A percentile compares a stretch with the other conserved stretches of the same genome.
These are phyloP conservation scores for Eulimnadia texana DNA, from an alignment of 1,140 invertebrate species.

Conservation along the genomic window DNA sequence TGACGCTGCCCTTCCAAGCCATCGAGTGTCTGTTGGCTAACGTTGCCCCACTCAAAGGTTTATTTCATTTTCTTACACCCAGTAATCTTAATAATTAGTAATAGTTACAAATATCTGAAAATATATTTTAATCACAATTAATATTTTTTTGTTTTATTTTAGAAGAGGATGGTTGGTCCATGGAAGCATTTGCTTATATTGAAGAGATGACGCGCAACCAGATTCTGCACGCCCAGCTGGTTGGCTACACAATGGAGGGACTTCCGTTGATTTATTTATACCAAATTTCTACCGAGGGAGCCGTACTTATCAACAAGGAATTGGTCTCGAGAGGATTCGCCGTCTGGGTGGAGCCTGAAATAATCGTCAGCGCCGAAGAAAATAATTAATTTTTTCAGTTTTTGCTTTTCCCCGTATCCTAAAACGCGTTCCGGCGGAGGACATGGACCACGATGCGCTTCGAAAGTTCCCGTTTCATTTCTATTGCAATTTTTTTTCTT, in stretches of 20 bases:
- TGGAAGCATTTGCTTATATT: constrained; percentile 57
- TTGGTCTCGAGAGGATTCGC: constrained; percentile 48
- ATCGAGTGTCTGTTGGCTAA: constrained; percentile 83
- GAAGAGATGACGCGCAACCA: constrained; percentile 58
- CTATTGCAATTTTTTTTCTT: too few relatives aligned
- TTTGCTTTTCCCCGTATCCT: too few relatives aligned
- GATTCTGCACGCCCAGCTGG: constrained; percentile 72
- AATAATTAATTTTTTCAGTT: not conserved
- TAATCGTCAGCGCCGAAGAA: not conserved
- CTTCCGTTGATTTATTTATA: constrained; percentile 64
- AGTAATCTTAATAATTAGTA: not conserved
- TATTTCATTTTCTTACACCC: constrained; percentile 25
- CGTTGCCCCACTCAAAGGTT: constrained; percentile 63
- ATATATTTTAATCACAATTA: too few relatives aligned
- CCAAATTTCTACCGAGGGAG: constrained; percentile 46
- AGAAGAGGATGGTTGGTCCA: constrained; percentile 40
- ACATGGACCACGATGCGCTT: too few relatives aligned
- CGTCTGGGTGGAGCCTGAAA: constrained; percentile 34
- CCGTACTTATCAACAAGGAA: constrained; percentile 47
- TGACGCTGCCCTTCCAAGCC: constrained; percentile 87
- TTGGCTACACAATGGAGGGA: constrained; percentile 57
- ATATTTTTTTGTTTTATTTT: constrained; percentile 5
- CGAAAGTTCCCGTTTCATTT: too few relatives aligned
- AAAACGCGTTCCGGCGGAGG: too few relatives aligned
- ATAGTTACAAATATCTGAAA: not conserved